Base-by-base conservation (phyloP, 1,140 invertebrate genomes). In the Eulimnadia texana region DNA sequence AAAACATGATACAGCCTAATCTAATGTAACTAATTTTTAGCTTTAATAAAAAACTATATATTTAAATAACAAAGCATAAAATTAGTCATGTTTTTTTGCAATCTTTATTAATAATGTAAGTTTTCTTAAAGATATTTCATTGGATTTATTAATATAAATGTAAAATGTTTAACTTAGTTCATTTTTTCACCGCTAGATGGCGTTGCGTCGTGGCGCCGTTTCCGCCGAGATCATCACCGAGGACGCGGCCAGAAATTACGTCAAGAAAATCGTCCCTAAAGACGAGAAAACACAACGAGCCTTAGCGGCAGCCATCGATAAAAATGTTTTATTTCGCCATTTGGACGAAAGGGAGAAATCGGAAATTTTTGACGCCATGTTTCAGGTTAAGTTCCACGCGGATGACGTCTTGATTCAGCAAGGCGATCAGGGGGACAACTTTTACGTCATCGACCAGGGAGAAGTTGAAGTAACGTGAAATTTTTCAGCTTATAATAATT, bases 201-300 rank as follows among this genome's bases (percentile, higher is more conserved):
- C 87, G 54, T 64, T 54, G 16, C 78, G 93, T 60, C 80, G 93
- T 53, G 93, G 93, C 20, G 94, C 91, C 53, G 94, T 98, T 66
- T 94, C 90, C 60, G 93, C 93, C 3, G 94, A 98, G 71, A 93
- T 93, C 1, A 93, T 97, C 56, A 88, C 88, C 29, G 95, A 98
- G 74, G 94, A 98, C 75, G 94, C 98, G 80, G 93, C 93, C 58
- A 90, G 92, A 55, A 93, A 88, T 70, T 98, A 98, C 76, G 92
- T 98, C 50, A 98, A 98, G 76, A 98, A 98, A 82, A 88, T 98
- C 63, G 95, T 99, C 66, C 96, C 96, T 62, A 99, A 99, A 77
- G 96, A 99, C 75, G 98, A 98, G 76, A 98, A 98, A 74, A 98
- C 95, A n/a, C 98, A 98, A 91, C 93, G 90, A 60, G 91, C 95